Evolutionary conservation across 2,113 vertebrate genomes (phyloP).

Genomic region (Lophura nycthemera): DNA sequence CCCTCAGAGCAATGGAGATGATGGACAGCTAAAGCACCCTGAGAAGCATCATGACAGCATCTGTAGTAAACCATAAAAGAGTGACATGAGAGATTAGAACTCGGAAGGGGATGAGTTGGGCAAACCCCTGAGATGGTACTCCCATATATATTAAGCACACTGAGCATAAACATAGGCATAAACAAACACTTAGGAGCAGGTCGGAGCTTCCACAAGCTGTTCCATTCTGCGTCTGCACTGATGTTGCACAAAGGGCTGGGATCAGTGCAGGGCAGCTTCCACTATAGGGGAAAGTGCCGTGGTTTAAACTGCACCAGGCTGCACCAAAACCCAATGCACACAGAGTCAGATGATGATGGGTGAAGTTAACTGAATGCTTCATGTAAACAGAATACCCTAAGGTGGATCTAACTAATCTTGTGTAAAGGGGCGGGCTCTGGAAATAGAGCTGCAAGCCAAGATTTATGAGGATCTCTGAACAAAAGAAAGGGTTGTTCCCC

Average conservation of each 20-base stretch:
- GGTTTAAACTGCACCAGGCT: neutral
- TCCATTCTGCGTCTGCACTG: fast-evolving
- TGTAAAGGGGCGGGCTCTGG: fast-evolving
- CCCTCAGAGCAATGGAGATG: fast-evolving
- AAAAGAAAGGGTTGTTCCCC: neutral
- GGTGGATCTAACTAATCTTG: neutral
- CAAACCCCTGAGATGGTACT: neutral
- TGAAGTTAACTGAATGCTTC: neutral
- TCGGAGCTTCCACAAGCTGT: neutral
- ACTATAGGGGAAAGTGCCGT: fast-evolving
- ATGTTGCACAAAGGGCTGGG: no score
- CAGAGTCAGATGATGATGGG: neutral
- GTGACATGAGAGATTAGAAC: neutral
- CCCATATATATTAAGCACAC: no score
- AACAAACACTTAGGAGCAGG: neutral
- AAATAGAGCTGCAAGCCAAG: neutral
- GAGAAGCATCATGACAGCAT: neutral
- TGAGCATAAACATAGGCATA: neutral
- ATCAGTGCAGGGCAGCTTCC: neutral
- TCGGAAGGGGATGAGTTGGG: neutral
- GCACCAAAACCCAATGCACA: fast-evolving
- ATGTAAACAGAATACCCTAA: neutral
- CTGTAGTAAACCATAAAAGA: neutral
- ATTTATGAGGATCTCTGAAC: neutral
- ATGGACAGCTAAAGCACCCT: fast-evolving